Evolutionary conservation across 2,113 vertebrate species (phyloP).

Genomic region (Rhynchomys soricoides): DNA sequence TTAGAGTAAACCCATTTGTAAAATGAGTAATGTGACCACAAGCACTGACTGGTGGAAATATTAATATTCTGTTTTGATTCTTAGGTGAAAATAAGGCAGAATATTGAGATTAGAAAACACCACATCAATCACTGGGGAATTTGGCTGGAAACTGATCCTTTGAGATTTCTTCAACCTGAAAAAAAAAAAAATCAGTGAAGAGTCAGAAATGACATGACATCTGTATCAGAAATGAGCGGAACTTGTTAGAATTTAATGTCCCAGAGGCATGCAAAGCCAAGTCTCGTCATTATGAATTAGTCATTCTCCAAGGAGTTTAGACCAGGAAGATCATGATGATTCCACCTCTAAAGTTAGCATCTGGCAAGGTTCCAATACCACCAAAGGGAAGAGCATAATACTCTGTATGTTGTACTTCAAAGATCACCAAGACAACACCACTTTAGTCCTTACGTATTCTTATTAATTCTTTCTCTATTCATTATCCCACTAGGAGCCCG

Average conservation of each 20-base stretch:
- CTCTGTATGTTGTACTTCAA: neutral
- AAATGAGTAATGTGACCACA: constrained; percentile 73
- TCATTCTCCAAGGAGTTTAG: constrained; percentile 14
- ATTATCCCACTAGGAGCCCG: neutral
- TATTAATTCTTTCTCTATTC: constrained; percentile 8
- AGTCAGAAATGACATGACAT: neutral
- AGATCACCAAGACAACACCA: neutral
- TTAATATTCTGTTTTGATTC: constrained; percentile 52
- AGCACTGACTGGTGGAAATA: constrained; percentile 62
- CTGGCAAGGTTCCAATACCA: neutral
- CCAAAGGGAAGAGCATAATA: neutral
- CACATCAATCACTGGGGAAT: constrained; percentile 46
- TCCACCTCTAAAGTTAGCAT: constrained; percentile 34
- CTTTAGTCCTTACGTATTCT: neutral
- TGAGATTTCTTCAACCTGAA: constrained; percentile 57
- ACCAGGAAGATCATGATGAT: neutral
- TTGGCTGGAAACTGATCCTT: constrained; percentile 56
- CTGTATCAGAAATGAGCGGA: constrained; percentile 50
- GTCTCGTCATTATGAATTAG: neutral
- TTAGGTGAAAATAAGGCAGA: constrained; percentile 7
- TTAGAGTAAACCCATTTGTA: constrained; percentile 69
- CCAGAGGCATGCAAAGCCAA: constrained; percentile 20
- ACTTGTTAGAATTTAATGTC: constrained; percentile 43
- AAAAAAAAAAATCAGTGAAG: constrained; percentile 60
- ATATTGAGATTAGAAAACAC: constrained; percentile 60